Evolutionary conservation across 92 coral and sea anemone species (phyloP).

Genomic region (Porites rus): DNA sequence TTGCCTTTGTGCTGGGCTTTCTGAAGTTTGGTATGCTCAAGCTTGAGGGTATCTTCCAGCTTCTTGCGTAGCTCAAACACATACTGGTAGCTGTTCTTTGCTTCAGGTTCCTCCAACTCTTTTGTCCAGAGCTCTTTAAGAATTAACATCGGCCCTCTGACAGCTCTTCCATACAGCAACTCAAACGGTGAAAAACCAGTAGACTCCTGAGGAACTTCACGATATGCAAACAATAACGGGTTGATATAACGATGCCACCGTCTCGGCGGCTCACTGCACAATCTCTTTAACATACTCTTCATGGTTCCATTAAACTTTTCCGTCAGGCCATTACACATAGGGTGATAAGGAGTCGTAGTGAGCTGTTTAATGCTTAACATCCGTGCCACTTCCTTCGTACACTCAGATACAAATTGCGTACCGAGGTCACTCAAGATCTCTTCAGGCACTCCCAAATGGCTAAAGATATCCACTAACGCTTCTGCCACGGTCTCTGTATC

Average conservation of each 20-base stretch:
- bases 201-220: conserved; percentile 66
- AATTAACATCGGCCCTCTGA: conserved; percentile 48
- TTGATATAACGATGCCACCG: conserved; percentile 48
- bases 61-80: conserved; percentile 57
- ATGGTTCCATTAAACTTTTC: conserved; percentile 56
- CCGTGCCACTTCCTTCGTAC: conserved; percentile 53
- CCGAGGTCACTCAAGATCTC: conserved; percentile 68
- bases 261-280: conserved; percentile 56
- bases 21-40: conserved; percentile 43
- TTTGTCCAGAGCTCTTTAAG: conserved; percentile 46
- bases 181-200: conserved; percentile 63
- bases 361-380: conserved; percentile 54
- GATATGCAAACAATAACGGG: conserved; percentile 49
- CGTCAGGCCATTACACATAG: conserved; percentile 56
- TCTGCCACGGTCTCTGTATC: conserved; percentile 44
- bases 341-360: conserved; percentile 57
- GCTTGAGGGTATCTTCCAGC: conserved; percentile 33
- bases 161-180: conserved; percentile 55
- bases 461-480: conserved; percentile 41
- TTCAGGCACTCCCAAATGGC: conserved; percentile 48
- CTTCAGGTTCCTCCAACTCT: conserved; percentile 26
- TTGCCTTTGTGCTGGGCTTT: conserved; percentile 50
- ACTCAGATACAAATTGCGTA: conserved; percentile 58
- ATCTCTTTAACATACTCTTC: conserved; percentile 45
- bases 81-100: conserved; percentile 55